Conservation (phyloP, 2,888 invertebrate genomes). For the Phalera bucephala region DNA sequence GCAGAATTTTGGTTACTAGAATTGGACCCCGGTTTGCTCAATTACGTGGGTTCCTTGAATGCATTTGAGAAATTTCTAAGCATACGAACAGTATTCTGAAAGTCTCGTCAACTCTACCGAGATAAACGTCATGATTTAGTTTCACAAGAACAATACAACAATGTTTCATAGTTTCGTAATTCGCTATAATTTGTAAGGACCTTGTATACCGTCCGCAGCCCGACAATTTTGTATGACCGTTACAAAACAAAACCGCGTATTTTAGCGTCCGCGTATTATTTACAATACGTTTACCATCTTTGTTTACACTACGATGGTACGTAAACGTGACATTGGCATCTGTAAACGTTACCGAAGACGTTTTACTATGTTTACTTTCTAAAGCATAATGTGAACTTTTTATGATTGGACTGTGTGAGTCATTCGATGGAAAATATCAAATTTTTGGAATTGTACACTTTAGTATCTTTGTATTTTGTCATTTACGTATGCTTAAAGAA, state of each 20-base stretch:
- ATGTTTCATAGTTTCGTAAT: conserved; percentile 34
- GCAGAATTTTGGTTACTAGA: too few species aligned
- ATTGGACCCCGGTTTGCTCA: too few species aligned
- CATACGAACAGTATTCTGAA: too few species aligned
- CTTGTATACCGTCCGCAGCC: conserved; percentile 21
- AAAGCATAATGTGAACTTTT: background rate
- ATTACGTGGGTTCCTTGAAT: too few species aligned
- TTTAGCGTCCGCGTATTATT: conserved; percentile 29
- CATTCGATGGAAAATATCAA: background rate
- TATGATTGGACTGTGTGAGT: background rate
- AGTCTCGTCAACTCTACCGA: too few species aligned
- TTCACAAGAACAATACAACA: too few species aligned
- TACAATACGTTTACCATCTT: conserved; percentile 19
- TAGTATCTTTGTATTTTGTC: too few species aligned
- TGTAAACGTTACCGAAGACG: conserved; percentile 9
- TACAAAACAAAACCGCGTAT: conserved; percentile 9
- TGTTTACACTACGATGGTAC: conserved; percentile 17
- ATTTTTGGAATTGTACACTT: background rate
- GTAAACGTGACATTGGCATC: conserved; percentile 34
- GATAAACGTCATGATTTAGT: too few species aligned
- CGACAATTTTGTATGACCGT: background rate
- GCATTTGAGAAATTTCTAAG: too few species aligned
- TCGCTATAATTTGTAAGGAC: conserved; percentile 31
- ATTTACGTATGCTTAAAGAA: too few species aligned
- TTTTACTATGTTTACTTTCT: conserved; percentile 2